These are phyloP conservation scores for Menidia beryllina DNA, from an alignment of 2,113 vertebrate species.

Conservation along the genomic window DNA sequence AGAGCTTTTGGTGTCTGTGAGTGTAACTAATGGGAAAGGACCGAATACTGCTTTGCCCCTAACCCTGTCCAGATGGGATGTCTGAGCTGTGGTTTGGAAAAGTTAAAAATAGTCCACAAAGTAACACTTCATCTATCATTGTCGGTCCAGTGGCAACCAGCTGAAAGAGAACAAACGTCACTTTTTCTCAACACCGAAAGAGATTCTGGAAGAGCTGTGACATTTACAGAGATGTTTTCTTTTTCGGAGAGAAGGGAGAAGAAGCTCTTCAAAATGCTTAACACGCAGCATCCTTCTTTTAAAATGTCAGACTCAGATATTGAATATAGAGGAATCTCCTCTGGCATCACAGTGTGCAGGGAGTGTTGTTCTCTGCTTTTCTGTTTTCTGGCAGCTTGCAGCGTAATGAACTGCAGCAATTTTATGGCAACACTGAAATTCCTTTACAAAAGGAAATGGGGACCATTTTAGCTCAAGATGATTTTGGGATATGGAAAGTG, in stretches of 20 bases:
- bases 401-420: constrained; percentile 19
- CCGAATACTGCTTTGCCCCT: constrained; percentile 53
- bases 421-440: too few relatives aligned
- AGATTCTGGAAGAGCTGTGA: constrained; percentile 64
- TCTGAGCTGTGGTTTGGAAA: constrained; percentile 69
- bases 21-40: constrained; percentile 60
- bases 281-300: constrained; percentile 49
- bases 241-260: constrained; percentile 40
- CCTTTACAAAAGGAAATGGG: constrained; percentile 13
- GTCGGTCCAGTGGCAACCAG: constrained; percentile 60
- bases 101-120: constrained; percentile 77
- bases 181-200: constrained; percentile 62
- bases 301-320: constrained; percentile 57
- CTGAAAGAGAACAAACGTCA: constrained; percentile 71
- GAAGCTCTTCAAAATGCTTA: constrained; percentile 43
- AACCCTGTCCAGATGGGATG: constrained; percentile 74
- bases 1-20: constrained; percentile 52
- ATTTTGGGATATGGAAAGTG: constrained; percentile 18
- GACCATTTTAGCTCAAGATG: constrained; percentile 11
- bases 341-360: constrained; percentile 5
- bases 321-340: constrained; percentile 9
- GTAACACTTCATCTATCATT: constrained; percentile 75
- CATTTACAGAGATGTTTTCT: constrained; percentile 65
- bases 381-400: constrained; percentile 36
- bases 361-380: constrained; percentile 38